Evolutionary conservation across 1,140 invertebrate species (phyloP).

Genomic region (Plectus sambesii): DNA sequence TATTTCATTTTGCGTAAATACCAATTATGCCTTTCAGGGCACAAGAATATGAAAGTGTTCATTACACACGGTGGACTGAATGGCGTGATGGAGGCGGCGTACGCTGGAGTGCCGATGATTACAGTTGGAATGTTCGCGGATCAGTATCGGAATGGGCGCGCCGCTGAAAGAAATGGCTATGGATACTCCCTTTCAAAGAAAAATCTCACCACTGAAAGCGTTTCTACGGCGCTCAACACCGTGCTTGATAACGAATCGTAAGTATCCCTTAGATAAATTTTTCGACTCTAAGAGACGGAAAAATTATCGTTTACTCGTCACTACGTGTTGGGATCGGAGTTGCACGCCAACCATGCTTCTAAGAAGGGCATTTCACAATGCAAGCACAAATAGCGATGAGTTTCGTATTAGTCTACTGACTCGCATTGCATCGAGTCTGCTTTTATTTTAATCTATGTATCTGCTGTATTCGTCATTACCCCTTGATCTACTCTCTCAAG

Average conservation of each 20-base stretch:
- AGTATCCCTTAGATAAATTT: neutral
- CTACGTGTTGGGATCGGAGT: too few relatives aligned
- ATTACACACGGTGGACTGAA: constrained; percentile 37
- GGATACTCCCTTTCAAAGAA: constrained; percentile 24
- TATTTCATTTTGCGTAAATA: too few relatives aligned
- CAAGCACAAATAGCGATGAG: too few relatives aligned
- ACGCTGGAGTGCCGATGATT: constrained; percentile 30
- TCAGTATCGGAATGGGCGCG: constrained; percentile 26
- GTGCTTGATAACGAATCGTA: constrained; percentile 21
- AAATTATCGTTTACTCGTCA: too few relatives aligned
- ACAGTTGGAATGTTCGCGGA: constrained; percentile 32
- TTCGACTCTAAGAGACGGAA: too few relatives aligned
- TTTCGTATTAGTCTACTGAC: too few relatives aligned
- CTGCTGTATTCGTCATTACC: too few relatives aligned
- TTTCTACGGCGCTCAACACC: constrained; percentile 17
- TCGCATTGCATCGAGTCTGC: too few relatives aligned
- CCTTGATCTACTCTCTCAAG: too few relatives aligned
- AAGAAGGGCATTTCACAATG: too few relatives aligned
- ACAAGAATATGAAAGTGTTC: constrained; percentile 24
- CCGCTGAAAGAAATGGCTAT: constrained; percentile 22
- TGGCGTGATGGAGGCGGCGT: constrained; percentile 26
- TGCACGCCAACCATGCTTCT: too few relatives aligned
- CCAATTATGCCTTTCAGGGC: constrained; percentile 19
- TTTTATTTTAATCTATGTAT: too few relatives aligned
- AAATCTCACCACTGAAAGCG: constrained; percentile 9